These are phyloP conservation scores for Virgularia gustaviana DNA, from an alignment of 92 coral and sea anemone genomes.

Conservation along the genomic window DNA sequence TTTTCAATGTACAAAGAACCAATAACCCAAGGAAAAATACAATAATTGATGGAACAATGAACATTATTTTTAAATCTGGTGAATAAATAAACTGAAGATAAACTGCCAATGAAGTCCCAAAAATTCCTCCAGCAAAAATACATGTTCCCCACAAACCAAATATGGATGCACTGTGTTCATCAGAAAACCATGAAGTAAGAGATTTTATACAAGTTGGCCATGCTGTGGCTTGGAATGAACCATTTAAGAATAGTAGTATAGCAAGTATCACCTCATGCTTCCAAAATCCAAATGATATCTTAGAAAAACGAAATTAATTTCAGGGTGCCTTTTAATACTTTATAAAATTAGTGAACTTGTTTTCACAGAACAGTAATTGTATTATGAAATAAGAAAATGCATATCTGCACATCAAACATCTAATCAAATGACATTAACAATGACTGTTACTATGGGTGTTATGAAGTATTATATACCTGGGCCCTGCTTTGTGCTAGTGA, in stretches of 20 bases:
- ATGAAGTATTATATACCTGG: too few relatives aligned
- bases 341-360: too few relatives aligned
- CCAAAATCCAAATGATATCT: conserved; percentile 93
- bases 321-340: neutral
- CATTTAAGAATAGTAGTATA: conserved; percentile 78
- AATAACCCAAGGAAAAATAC: conserved; percentile 57
- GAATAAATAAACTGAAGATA: conserved; percentile 68
- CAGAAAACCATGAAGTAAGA: conserved; percentile 78
- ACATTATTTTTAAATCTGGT: conserved; percentile 65
- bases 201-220: conserved; percentile 98
- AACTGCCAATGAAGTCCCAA: conserved; percentile 88
- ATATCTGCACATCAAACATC: too few relatives aligned
- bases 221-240: conserved; percentile 91
- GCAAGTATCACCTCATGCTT: conserved; percentile 53
- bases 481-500: too few relatives aligned
- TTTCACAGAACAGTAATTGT: too few relatives aligned
- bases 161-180: conserved; percentile 75
- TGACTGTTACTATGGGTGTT: too few relatives aligned
- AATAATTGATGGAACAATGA: conserved; percentile 69
- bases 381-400: too few relatives aligned
- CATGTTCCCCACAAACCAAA: conserved; percentile 98
- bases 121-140: conserved; percentile 86
- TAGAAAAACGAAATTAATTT: conserved; percentile 14
- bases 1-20: conserved; percentile 61
- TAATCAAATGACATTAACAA: too few relatives aligned